These are phyloP conservation scores for Augochlorella aurata DNA, from an alignment of 2,888 invertebrate genomes.

Conservation along the genomic window DNA sequence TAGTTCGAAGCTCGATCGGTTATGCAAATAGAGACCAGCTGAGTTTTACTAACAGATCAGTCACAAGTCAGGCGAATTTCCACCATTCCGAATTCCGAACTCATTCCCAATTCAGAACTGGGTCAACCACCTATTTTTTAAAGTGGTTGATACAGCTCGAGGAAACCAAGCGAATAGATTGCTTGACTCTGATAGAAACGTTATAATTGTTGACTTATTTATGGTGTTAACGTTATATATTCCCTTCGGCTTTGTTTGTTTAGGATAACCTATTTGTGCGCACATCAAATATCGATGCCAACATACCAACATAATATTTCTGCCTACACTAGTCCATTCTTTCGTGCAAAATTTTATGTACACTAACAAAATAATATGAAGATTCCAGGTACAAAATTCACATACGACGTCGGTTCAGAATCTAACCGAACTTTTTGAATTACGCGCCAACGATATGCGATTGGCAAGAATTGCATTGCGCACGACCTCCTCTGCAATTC, in stretches of 20 bases:
- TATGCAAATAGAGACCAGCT: not conserved
- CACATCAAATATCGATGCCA: not conserved
- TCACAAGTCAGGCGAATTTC: slow-evolving; percentile 22
- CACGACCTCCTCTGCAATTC: no score
- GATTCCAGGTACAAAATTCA: not conserved
- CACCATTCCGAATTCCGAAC: slow-evolving; percentile 31
- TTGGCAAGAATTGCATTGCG: no score
- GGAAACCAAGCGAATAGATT: slow-evolving; percentile 37
- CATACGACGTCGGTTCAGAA: no score
- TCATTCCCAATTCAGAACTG: slow-evolving; percentile 23
- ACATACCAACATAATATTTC: not conserved
- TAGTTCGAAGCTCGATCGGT: not conserved
- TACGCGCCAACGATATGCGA: no score
- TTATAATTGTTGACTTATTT: slow-evolving; percentile 11
- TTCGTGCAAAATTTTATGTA: not conserved
- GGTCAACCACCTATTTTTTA: slow-evolving; percentile 38
- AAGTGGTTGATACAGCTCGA: slow-evolving; percentile 31
- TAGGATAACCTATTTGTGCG: not conserved
- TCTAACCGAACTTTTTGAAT: no score
- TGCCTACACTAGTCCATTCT: not conserved
- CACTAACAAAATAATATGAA: not conserved
- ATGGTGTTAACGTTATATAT: not conserved
- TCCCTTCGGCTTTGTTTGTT: not conserved
- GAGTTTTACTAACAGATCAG: slow-evolving; percentile 21
- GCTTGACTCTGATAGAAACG: slow-evolving; percentile 25